Conservation (phyloP, 35 echinoderm and acorn worm species). For the Apostichopus parvimensis region DNA sequence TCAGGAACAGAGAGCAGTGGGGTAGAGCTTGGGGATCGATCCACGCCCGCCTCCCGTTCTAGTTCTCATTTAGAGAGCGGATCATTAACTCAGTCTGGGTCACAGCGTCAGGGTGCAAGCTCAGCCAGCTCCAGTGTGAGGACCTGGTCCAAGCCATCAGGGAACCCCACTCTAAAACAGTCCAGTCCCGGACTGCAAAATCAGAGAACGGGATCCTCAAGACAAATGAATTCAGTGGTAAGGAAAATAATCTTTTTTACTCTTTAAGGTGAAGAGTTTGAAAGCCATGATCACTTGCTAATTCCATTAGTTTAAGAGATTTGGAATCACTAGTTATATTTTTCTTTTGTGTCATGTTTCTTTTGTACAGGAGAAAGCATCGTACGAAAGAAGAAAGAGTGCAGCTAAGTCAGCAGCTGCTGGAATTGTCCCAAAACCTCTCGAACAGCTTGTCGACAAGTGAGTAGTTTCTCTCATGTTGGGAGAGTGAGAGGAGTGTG, state of each 20-base stretch:
- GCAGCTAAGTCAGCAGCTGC: conserved; percentile 87
- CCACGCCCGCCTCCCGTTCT: neutral
- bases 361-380: conserved; percentile 83
- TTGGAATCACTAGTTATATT: neutral
- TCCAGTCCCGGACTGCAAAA: neutral
- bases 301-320: no score
- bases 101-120: conserved; percentile 24
- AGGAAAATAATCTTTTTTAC: neutral
- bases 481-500: neutral
- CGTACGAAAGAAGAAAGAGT: conserved; percentile 92
- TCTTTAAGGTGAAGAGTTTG: no score
- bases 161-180: neutral
- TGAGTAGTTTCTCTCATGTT: conserved; percentile 30
- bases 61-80: conserved; percentile 6
- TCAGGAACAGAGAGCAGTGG: conserved; percentile 9
- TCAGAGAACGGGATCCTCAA: conserved; percentile 13
- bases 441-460: conserved; percentile 90
- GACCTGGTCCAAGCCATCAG: conserved; percentile 35
- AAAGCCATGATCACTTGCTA: no score
- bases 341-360: neutral
- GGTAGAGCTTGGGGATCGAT: neutral
- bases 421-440: conserved; percentile 87
- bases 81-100: conserved; percentile 1
- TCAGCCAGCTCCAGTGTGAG: neutral
- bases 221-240: conserved; percentile 49